phyloP scores from a whole-genome alignment of 2,113 vertebrate species.

The Archocentrus centrarchus region DNA sequence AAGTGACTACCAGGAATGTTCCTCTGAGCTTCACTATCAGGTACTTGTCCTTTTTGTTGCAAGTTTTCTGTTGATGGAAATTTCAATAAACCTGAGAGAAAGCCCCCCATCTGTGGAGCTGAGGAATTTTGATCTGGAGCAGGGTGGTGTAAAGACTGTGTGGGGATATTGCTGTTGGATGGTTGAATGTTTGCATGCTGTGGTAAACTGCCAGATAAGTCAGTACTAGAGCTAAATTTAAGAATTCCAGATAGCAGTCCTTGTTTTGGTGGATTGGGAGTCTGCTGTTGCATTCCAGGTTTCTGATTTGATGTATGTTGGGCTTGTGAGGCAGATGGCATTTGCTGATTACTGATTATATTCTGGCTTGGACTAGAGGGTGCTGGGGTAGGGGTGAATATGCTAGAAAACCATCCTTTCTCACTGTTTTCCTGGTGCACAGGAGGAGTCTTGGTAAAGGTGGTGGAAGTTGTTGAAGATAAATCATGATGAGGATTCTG shows the following conservation, averaged over 20 bases:
- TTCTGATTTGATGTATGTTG: constrained; percentile 45
- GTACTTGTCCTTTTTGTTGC: constrained; percentile 39
- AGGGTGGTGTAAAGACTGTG: constrained; percentile 33
- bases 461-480: constrained; percentile 17
- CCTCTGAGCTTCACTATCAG: constrained; percentile 46
- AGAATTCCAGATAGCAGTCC: constrained; percentile 79
- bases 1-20: constrained; percentile 9
- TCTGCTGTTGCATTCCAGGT: constrained; percentile 40
- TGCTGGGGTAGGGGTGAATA: constrained; percentile 61
- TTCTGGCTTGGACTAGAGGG: constrained; percentile 52
- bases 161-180: constrained; percentile 31
- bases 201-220: constrained; percentile 50
- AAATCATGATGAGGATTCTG: constrained; percentile 41
- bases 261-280: constrained; percentile 58
- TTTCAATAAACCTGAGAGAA: constrained; percentile 77
- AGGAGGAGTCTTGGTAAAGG: constrained; percentile 3
- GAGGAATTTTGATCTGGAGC: constrained; percentile 50
- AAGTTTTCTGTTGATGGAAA: constrained; percentile 82
- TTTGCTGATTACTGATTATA: constrained; percentile 31
- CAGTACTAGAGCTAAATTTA: constrained; percentile 72
- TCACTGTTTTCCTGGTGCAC: constrained; percentile 62
- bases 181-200: constrained; percentile 61
- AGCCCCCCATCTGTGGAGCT: constrained; percentile 41
- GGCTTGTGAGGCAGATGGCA: constrained; percentile 20
- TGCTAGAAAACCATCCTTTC: constrained; percentile 78